Conservation (phyloP, 1,140 invertebrate genomes). For the Cyphomyrmex costatus region DNA sequence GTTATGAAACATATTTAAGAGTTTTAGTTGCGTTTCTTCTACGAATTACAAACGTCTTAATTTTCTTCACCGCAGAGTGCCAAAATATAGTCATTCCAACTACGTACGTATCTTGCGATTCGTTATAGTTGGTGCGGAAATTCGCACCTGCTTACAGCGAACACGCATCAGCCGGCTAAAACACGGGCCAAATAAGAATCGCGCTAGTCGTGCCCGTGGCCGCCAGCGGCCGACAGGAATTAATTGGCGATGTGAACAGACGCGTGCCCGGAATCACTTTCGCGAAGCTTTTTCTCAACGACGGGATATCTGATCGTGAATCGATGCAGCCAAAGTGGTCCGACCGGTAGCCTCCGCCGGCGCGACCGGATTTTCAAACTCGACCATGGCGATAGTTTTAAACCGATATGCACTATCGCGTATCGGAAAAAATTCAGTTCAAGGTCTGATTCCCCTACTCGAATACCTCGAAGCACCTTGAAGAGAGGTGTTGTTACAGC, state of each 20-base stretch:
- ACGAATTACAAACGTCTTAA: conserved; percentile 9
- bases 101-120: background rate
- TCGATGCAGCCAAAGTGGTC: conserved; percentile 37
- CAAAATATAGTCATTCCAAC: background rate
- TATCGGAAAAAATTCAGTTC: conserved; percentile 47
- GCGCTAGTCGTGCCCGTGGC: conserved; percentile 55
- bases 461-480: background rate
- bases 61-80: background rate
- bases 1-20: background rate
- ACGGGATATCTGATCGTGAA: conserved; percentile 47
- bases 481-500: background rate
- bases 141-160: conserved; percentile 49
- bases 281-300: conserved; percentile 64
- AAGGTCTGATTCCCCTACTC: conserved; percentile 10
- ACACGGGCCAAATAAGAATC: conserved; percentile 64
- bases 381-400: conserved; percentile 36
- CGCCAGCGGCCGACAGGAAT: conserved; percentile 56
- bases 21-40: background rate
- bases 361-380: conserved; percentile 53
- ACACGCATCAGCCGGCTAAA: conserved; percentile 36
- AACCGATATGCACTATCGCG: conserved; percentile 35
- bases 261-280: conserved; percentile 75
- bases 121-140: conserved; percentile 32
- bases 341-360: conserved; percentile 32
- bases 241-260: conserved; percentile 68